Base-by-base conservation (phyloP, 2,888 invertebrate genomes). In the Dinocampus coccinellae region DNA sequence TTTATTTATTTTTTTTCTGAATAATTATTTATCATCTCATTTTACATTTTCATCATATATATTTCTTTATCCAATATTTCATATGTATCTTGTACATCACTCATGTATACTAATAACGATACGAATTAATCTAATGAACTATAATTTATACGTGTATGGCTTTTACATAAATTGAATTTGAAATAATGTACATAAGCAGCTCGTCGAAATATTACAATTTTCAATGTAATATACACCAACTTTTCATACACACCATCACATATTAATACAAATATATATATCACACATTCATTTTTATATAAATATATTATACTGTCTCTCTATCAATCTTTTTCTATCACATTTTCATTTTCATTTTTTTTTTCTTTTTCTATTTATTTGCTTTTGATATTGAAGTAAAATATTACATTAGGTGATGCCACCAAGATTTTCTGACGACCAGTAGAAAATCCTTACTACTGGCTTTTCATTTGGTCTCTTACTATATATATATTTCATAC, bases 381-480 rank as follows among this genome's bases (percentile, higher is more conserved):
- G 7, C 26, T 47, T 63, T 39, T 47, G 26, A 42, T 63, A 24
- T 63, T n/a, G 47, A 24, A 42, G n/a, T 47, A n/a, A 47, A 24
- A 63, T 55, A 53, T 33, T n/a, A 36, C 57, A 26, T 39, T 66
- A 57, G 24, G 26, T 29, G 53, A 66, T 39, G 66, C 66, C 66
- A 57, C 29, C n/a, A 1, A 63, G 63, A 47, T 63, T 47, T 63
- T 63, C 61, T 39, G 24, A 13, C 63, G 42, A 16, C 42, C 42
- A 24, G 13, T 24, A 47, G 26, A 42, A 47, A 63, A 63, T 33
- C 47, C 63, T 63, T 63, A 47, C 63, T 11, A 63, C 42, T 63
- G 42, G 63, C 63, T 63, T 63, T 63, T 63, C 63, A 47, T 63
- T 42, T 63, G 47, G 29, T 63, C 42, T 63, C 63, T 62, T 11